phyloP scores from a whole-genome alignment of 2,797 vertebrate species.

The Eospalax fontanierii region DNA sequence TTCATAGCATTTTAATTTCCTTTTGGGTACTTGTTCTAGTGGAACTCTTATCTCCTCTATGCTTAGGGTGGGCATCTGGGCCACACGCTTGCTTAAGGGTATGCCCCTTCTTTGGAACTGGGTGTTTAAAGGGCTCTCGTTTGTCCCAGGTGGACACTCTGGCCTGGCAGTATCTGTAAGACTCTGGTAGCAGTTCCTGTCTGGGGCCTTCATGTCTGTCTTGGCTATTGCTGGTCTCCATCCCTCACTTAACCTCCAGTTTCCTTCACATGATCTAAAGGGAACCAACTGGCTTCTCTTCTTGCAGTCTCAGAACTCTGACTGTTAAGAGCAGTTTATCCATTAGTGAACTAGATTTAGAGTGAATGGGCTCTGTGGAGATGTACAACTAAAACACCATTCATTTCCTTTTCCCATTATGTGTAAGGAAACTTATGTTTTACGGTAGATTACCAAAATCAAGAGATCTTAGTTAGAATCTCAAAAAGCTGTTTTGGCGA shows the following conservation, averaged over 20 bases:
- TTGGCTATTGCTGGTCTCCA: not conserved
- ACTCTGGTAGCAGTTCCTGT: not conserved
- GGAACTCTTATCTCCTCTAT: not conserved
- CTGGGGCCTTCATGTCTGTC: not conserved
- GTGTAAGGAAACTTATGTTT: slow-evolving; percentile 11
- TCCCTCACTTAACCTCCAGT: not conserved
- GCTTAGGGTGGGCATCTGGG: not conserved
- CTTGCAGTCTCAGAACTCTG: slow-evolving; percentile 9
- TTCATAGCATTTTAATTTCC: not conserved
- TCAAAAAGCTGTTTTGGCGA: slow-evolving; percentile 39
- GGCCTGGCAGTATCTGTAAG: not conserved
- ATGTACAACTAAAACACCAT: not conserved
- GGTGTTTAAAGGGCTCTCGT: not conserved
- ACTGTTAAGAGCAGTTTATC: not conserved
- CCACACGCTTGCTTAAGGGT: not conserved
- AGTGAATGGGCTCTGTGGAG: slow-evolving; percentile 18
- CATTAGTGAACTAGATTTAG: slow-evolving; percentile 26
- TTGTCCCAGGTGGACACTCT: not conserved
- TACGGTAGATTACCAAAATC: not conserved
- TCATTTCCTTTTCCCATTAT: not conserved
- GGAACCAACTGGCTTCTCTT: slow-evolving; percentile 39
- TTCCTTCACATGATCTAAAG: not conserved
- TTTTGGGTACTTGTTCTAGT: not conserved
- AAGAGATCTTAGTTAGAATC: slow-evolving; percentile 20
- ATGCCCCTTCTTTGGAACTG: not conserved